Conservation (phyloP, 2,888 invertebrate species). For the Drosophila atripex region DNA sequence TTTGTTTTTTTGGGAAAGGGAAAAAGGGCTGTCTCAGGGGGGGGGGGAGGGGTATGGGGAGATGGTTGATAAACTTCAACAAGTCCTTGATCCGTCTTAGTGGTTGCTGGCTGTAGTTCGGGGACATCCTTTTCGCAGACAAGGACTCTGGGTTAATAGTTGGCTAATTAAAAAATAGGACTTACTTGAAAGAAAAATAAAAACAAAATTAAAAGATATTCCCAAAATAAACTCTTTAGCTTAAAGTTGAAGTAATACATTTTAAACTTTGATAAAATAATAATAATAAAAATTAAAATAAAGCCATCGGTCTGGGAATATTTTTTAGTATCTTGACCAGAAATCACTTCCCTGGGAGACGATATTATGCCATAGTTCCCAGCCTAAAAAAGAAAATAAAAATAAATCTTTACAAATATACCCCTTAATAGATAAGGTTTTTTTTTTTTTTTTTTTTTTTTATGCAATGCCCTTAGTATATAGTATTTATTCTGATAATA, state of each 20-base stretch:
- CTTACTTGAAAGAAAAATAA: no score
- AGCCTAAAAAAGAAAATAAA: constrained; percentile 9
- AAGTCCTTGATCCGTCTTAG: constrained; percentile 33
- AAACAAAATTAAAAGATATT: no score
- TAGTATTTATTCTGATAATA: constrained; percentile 1
- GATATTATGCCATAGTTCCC: constrained; percentile 19
- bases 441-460: neutral
- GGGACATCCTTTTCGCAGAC: neutral
- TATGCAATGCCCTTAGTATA: neutral
- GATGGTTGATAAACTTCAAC: constrained; percentile 24
- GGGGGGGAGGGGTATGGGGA: neutral
- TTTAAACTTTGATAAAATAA: no score
- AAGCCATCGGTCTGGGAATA: constrained; percentile 25
- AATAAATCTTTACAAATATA: neutral
- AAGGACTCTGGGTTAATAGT: constrained; percentile 24
- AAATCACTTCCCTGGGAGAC: constrained; percentile 25
- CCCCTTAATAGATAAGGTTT: neutral
- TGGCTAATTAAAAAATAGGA: no score
- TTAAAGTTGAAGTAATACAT: no score
- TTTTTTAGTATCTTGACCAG: neutral
- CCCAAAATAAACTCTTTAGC: no score
- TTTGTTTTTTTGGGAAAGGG: neutral
- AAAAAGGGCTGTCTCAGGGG: neutral
- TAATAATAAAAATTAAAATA: no score
- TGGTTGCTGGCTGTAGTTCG: constrained; percentile 14